These are phyloP conservation scores for Ctenochaetus hawaiiensis DNA, from an alignment of 2,797 vertebrate genomes.

Conservation along the genomic window DNA sequence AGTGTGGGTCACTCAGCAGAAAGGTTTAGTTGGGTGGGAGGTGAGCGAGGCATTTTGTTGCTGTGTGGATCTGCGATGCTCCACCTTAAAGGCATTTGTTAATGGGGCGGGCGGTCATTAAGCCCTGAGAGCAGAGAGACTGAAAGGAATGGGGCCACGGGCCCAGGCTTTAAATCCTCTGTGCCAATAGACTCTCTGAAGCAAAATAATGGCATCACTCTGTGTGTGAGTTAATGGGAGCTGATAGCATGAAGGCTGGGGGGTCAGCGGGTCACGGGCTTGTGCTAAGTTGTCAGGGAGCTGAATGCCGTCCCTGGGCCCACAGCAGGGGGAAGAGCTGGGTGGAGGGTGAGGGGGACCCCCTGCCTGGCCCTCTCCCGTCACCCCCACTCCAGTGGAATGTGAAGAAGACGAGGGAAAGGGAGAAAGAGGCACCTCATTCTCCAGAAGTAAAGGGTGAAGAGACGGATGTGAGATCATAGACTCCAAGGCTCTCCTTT, in stretches of 20 bases:
- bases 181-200: slow-evolving; percentile 87
- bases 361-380: slow-evolving; percentile 72
- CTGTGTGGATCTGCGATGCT: slow-evolving; percentile 72
- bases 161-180: slow-evolving; percentile 85
- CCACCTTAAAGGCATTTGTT: slow-evolving; percentile 84
- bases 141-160: slow-evolving; percentile 86
- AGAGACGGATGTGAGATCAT: slow-evolving; percentile 74
- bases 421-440: slow-evolving; percentile 55
- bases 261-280: slow-evolving; percentile 87
- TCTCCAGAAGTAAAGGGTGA: slow-evolving; percentile 50
- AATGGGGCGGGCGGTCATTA: slow-evolving; percentile 84
- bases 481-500: slow-evolving; percentile 29
- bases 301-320: slow-evolving; percentile 85
- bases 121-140: slow-evolving; percentile 84
- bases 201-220: slow-evolving; percentile 91
- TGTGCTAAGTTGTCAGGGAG: slow-evolving; percentile 90
- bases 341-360: slow-evolving; percentile 73
- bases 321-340: slow-evolving; percentile 75
- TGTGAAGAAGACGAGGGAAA: slow-evolving; percentile 71
- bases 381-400: slow-evolving; percentile 78
- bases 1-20: slow-evolving; percentile 75
- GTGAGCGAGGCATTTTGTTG: slow-evolving; percentile 73
- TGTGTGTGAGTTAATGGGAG: slow-evolving; percentile 89
- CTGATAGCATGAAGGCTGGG: slow-evolving; percentile 89
- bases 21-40: slow-evolving; percentile 67